phyloP scores from a whole-genome alignment of 2,113 vertebrate species.

The Periophthalmodon schlosseri region DNA sequence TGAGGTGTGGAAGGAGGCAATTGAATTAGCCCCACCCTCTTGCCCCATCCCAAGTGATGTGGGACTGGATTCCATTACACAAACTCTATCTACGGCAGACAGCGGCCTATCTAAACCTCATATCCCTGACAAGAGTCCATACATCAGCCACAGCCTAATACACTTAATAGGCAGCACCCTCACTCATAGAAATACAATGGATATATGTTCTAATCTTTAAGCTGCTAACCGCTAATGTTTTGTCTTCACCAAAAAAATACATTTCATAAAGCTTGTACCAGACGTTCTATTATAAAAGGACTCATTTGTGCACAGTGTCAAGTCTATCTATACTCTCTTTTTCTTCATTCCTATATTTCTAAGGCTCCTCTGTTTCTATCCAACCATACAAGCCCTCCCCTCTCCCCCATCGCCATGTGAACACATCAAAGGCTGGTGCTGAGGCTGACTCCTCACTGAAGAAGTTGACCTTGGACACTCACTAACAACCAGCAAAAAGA shows the following conservation, averaged over 20 bases:
- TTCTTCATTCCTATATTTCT: conserved; percentile 16
- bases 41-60: conserved; percentile 54
- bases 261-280: not conserved
- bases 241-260: conserved; percentile 4
- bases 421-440: conserved; percentile 57
- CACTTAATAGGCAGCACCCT: conserved; percentile 55
- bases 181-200: conserved; percentile 42
- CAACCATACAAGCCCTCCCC: conserved; percentile 16
- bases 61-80: conserved; percentile 75
- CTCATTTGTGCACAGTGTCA: not conserved
- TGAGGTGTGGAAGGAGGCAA: conserved; percentile 60
- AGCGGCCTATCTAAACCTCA: conserved; percentile 72
- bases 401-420: conserved; percentile 12
- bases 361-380: conserved; percentile 17
- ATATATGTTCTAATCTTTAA: conserved; percentile 35
- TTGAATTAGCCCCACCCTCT: conserved; percentile 68
- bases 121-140: conserved; percentile 75
- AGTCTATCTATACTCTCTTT: conserved; percentile 1
- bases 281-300: not conserved
- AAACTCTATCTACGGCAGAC: conserved; percentile 70
- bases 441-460: conserved; percentile 51
- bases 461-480: conserved; percentile 64
- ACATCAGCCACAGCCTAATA: conserved; percentile 76
- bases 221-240: conserved; percentile 16
- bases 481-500: conserved; percentile 51